Conservation (phyloP, 2,888 invertebrate genomes). For the Parthenolecanium corni region DNA sequence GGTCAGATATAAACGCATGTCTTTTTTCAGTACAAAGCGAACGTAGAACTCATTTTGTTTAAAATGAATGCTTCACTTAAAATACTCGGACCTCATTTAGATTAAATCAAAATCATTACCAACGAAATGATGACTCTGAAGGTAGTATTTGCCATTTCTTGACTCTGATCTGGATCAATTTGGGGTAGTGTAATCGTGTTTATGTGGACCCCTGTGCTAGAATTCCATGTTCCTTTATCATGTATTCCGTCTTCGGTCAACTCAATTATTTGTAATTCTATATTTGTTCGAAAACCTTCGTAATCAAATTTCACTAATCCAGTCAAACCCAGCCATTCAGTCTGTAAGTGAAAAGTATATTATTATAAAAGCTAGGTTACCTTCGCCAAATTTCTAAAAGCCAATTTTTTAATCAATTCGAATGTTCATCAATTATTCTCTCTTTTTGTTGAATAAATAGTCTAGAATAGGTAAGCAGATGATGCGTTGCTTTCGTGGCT, state of each 20-base stretch:
- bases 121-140: constrained; percentile 44
- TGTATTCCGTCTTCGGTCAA: constrained; percentile 39
- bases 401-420: no score
- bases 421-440: no score
- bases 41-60: no score
- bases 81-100: no score
- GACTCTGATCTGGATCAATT: constrained; percentile 42
- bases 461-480: no score
- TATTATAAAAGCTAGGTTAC: not conserved
- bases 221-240: constrained; percentile 39
- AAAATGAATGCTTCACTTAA: no score
- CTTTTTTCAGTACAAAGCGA: no score
- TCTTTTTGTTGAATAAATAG: no score
- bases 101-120: no score
- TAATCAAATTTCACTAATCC: constrained; percentile 40
- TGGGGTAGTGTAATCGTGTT: constrained; percentile 40
- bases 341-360: constrained; percentile 34
- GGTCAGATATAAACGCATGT: no score
- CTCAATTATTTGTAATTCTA: constrained; percentile 40
- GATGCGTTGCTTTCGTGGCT: no score
- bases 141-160: constrained; percentile 44
- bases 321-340: constrained; percentile 38
- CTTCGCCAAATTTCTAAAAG: no score
- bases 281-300: constrained; percentile 39
- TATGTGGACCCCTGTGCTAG: constrained; percentile 37